These are phyloP conservation scores for Drosophila prostipennis DNA, from an alignment of 2,888 invertebrate species.

Conservation along the genomic window DNA sequence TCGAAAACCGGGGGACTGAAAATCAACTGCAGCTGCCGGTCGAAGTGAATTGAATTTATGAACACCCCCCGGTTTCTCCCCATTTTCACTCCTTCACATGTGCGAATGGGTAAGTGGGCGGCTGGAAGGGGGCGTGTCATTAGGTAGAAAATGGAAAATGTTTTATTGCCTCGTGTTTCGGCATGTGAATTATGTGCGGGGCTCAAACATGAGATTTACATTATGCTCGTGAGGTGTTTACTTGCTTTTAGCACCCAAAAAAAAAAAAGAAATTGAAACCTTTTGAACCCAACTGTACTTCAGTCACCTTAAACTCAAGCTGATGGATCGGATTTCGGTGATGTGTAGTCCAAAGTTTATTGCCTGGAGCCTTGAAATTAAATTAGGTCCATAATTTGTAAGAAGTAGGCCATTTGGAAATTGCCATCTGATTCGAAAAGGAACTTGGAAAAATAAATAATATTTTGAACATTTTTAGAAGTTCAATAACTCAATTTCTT, in stretches of 20 bases:
- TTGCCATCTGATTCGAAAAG: too few relatives aligned
- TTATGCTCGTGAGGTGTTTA: slow-evolving; percentile 50
- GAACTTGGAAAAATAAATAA: too few relatives aligned
- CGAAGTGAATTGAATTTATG: slow-evolving; percentile 76
- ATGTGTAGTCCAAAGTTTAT: slow-evolving; percentile 10
- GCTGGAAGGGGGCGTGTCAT: slow-evolving; percentile 42
- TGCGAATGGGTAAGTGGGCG: not conserved
- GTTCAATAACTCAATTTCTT: not conserved
- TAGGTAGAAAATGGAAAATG: slow-evolving; percentile 52
- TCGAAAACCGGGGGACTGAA: slow-evolving; percentile 41
- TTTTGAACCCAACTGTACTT: slow-evolving; percentile 21
- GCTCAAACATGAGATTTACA: slow-evolving; percentile 66
- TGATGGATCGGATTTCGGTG: slow-evolving; percentile 8
- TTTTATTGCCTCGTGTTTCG: slow-evolving; percentile 64
- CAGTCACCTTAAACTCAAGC: not conserved
- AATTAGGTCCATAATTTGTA: too few relatives aligned
- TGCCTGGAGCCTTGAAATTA: not conserved
- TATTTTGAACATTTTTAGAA: too few relatives aligned
- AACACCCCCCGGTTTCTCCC: slow-evolving; percentile 42
- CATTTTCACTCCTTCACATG: slow-evolving; percentile 12
- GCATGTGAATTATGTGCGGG: slow-evolving; percentile 61
- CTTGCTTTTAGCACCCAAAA: slow-evolving; percentile 7
- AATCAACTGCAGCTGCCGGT: slow-evolving; percentile 74
- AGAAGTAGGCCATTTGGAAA: too few relatives aligned
- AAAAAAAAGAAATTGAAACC: too few relatives aligned